phyloP scores from a whole-genome alignment of 2,888 invertebrate species.

The Tortricodes alternella region DNA sequence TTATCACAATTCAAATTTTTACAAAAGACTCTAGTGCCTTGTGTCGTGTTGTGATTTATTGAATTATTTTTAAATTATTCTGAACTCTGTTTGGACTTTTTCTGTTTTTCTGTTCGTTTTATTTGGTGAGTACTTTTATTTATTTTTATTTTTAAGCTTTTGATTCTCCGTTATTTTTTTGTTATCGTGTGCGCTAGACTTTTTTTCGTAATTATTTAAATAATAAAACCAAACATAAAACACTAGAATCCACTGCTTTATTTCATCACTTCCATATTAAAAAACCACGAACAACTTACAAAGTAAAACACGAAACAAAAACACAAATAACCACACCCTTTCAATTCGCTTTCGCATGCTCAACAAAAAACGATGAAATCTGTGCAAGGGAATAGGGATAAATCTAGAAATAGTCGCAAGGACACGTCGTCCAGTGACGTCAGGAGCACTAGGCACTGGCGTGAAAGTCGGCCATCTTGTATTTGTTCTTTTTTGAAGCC shows the following conservation, averaged over 20 bases:
- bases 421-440: slow-evolving; percentile 80
- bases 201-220: neutral
- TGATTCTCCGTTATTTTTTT: slow-evolving; percentile 32
- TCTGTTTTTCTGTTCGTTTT: slow-evolving; percentile 63
- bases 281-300: neutral
- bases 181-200: neutral
- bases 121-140: slow-evolving; percentile 68
- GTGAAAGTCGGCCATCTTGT: slow-evolving; percentile 80
- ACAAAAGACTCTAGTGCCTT: slow-evolving; percentile 69
- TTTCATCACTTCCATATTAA: neutral
- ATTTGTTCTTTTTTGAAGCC: slow-evolving; percentile 77
- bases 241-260: neutral
- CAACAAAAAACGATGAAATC: slow-evolving; percentile 21
- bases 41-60: slow-evolving; percentile 78
- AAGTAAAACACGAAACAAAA: neutral
- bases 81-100: slow-evolving; percentile 65
- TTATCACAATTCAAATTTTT: slow-evolving; percentile 58
- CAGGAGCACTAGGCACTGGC: slow-evolving; percentile 76
- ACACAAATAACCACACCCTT: slow-evolving; percentile 9
- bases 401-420: slow-evolving; percentile 67
- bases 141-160: slow-evolving; percentile 36
- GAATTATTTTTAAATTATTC: slow-evolving; percentile 46
- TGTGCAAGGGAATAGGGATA: slow-evolving; percentile 41
- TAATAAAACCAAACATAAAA: neutral
- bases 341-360: too few relatives aligned